Percentiles rank a stretch among this genome's conserved stretches.
Evolutionary conservation across 2,888 invertebrate genomes (phyloP).

Genomic region (Drosophila greeni): DNA sequence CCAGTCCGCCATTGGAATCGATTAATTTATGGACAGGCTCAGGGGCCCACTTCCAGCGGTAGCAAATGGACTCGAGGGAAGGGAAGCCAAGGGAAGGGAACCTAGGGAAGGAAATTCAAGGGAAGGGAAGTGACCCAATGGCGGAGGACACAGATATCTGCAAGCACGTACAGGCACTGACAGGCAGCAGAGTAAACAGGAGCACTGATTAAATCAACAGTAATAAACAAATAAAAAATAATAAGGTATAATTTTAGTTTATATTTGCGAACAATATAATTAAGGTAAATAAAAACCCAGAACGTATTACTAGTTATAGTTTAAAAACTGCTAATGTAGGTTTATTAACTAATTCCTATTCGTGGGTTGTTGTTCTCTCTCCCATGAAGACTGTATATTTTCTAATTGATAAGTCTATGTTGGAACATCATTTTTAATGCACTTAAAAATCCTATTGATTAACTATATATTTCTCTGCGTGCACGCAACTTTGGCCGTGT

Average conservation of each 20-base stretch:
- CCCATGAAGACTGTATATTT: not conserved
- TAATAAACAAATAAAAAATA: not conserved
- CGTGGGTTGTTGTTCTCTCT: too few relatives aligned
- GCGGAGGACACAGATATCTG: slow-evolving; percentile 20
- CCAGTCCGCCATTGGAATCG: slow-evolving; percentile 19
- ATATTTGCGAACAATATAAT: not conserved
- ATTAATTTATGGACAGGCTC: slow-evolving; percentile 23
- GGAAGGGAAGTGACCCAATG: not conserved
- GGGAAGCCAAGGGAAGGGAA: not conserved
- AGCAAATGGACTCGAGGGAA: slow-evolving; percentile 12
- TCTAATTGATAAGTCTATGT: not conserved
- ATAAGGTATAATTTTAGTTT: not conserved
- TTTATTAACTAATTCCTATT: too few relatives aligned
- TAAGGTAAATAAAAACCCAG: too few relatives aligned
- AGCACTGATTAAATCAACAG: not conserved
- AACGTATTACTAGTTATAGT: too few relatives aligned
- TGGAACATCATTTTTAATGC: not conserved
- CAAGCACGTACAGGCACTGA: slow-evolving; percentile 8
- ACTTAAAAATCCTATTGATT: not conserved
- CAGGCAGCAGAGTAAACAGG: not conserved
- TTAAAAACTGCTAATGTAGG: too few relatives aligned
- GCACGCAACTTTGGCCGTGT: slow-evolving; percentile 13
- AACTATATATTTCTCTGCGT: slow-evolving; percentile 5
- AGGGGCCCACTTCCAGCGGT: slow-evolving; percentile 12
- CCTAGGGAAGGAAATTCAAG: slow-evolving; percentile 7